phyloP scores from a whole-genome alignment of 2,888 invertebrate species.

The Chrysolina oricalcia region DNA sequence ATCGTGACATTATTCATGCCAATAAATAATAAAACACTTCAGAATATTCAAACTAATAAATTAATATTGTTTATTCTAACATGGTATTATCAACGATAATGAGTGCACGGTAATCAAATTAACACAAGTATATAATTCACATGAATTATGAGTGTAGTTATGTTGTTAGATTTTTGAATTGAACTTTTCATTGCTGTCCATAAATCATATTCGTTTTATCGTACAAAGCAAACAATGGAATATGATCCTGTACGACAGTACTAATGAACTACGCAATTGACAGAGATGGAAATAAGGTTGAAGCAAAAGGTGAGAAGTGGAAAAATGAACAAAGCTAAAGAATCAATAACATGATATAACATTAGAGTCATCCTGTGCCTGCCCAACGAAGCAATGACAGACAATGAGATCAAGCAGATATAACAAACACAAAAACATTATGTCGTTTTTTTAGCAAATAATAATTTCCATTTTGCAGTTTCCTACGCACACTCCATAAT shows the following conservation, averaged over 20 bases:
- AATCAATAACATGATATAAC: no score
- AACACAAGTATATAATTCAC: conserved; percentile 46
- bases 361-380: no score
- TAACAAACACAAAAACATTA: no score
- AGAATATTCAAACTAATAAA: conserved; percentile 50
- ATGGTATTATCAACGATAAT: conserved; percentile 27
- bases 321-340: no score
- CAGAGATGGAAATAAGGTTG: not conserved
- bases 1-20: conserved; percentile 51
- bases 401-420: no score
- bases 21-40: conserved; percentile 45
- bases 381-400: no score
- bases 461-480: no score
- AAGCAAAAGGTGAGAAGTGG: no score
- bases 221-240: not conserved
- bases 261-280: not conserved
- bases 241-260: not conserved
- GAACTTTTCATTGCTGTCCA: conserved; percentile 21
- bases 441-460: no score
- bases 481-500: no score
- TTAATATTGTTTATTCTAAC: conserved; percentile 39
- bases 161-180: conserved; percentile 29
- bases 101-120: conserved; percentile 49
- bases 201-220: conserved; percentile 20
- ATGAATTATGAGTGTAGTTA: conserved; percentile 45